A percentile compares a stretch with the other conserved stretches of the same genome.
Evolutionary conservation across 2,888 invertebrate genomes (phyloP).

Genomic region (Drosophila subquinaria): DNA sequence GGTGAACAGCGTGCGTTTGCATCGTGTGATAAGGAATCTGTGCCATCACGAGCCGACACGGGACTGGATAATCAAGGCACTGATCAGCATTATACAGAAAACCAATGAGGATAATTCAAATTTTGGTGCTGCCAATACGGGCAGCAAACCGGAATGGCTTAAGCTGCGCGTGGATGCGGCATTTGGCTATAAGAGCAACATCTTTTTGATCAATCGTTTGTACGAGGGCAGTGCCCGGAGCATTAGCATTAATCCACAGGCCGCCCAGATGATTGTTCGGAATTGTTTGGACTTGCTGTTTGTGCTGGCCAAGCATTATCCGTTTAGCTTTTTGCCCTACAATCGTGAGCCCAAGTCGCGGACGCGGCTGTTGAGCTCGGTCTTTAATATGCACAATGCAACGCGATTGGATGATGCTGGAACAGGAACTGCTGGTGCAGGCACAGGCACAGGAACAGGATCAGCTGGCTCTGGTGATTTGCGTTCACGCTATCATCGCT

Average conservation of each 20-base stretch:
- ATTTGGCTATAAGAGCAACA: constrained; percentile 92
- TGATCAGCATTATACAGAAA: constrained; percentile 89
- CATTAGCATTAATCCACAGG: constrained; percentile 91
- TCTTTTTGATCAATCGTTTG: constrained; percentile 89
- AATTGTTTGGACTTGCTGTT: constrained; percentile 92
- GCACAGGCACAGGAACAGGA: neutral
- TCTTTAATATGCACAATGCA: constrained; percentile 32
- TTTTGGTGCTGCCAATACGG: constrained; percentile 47
- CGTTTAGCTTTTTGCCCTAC: constrained; percentile 91
- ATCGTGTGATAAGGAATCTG: constrained; percentile 92
- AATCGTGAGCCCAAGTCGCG: constrained; percentile 84
- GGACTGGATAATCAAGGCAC: constrained; percentile 92
- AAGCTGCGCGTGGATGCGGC: constrained; percentile 93
- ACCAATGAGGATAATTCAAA: constrained; percentile 79
- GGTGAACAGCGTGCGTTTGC: constrained; percentile 91
- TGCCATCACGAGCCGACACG: constrained; percentile 93
- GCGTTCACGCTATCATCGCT: constrained; percentile 64
- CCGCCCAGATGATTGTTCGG: constrained; percentile 90
- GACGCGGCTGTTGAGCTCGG: constrained; percentile 25
- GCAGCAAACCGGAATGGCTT: constrained; percentile 87
- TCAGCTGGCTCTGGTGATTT: constrained; percentile 34
- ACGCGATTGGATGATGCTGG: neutral
- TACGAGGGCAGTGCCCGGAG: constrained; percentile 77
- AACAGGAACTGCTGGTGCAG: neutral
- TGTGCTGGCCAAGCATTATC: constrained; percentile 92